These are phyloP conservation scores for Eurytoma californica DNA, from an alignment of 2,888 invertebrate genomes.

Conservation along the genomic window DNA sequence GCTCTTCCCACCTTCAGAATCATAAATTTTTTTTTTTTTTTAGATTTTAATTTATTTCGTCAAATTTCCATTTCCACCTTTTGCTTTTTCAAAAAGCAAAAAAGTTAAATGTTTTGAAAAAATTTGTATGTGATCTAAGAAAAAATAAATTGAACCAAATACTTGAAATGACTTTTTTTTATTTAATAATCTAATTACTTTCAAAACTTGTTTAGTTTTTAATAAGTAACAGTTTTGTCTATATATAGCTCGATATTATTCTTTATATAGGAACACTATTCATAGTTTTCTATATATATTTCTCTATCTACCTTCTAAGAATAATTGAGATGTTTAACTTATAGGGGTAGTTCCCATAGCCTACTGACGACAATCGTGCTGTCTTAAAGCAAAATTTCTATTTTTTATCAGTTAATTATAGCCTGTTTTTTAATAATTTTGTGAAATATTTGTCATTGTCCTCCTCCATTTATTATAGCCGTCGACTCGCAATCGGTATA, in stretches of 20 bases:
- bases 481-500: constrained; percentile 66
- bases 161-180: too few species aligned
- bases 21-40: background rate
- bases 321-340: constrained; percentile 10
- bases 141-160: too few species aligned
- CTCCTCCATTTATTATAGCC: constrained; percentile 51
- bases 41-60: constrained; percentile 9
- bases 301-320: background rate
- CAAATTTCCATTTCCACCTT: background rate
- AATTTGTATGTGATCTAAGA: background rate
- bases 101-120: too few species aligned
- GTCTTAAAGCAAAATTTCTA: too few species aligned
- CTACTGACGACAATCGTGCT: constrained; percentile 4
- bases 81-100: background rate
- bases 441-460: too few species aligned
- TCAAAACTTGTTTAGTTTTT: background rate
- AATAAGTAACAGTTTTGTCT: background rate
- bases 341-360: constrained; percentile 29
- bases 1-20: too few species aligned
- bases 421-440: too few species aligned
- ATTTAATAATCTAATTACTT: too few species aligned
- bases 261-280: constrained; percentile 38
- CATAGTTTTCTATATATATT: constrained; percentile 7
- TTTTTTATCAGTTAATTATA: too few species aligned
- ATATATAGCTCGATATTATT: constrained; percentile 13